Evolutionary conservation across 1,140 invertebrate genomes (phyloP), one percentile per base, ranked within the genome.

Genomic region (Drosophila sturtevanti): DNA sequence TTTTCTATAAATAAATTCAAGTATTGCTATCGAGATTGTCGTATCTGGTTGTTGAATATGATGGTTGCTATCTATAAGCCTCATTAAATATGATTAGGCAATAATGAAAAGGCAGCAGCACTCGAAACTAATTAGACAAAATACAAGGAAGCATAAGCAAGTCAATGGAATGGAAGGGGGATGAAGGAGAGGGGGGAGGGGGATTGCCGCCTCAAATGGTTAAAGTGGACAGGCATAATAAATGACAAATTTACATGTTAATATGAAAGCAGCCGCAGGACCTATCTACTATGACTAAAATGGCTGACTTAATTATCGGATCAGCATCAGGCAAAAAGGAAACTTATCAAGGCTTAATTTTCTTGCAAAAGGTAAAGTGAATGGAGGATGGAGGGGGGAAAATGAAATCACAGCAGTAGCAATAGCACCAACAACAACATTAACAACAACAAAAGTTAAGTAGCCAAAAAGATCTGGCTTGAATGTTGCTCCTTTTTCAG

Each of bases 201-300:
- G 27, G 2, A 31, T 6, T 31, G 27, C 27, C 27, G 27, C 27
- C 1, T 31, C 27, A 31, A 18, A 44, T 44, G 41, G 41, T 44
- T 44, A 18, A 65, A 79, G 60, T 65, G 67, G 56, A 51, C 66
- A 63, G 71, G 59, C 84, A 82, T 87, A 86, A 87, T 81, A 77
- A 77, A 81, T 87, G 65, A 79, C 82, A 89, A 82, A 86, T 87
- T 82, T 87, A 89, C 79, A 87, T 87, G 82, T 82, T 89, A 89
- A 89, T 87, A 77, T 68, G 31, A 68, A 78, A 72, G 63, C 66
- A 54, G 52, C 61, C 62, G 63, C 72, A 76, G 63, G 79, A 54
- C 62, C 62, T 37, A 44, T 10, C 24, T 11, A 34, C 11, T 38
- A 58, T 27, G 22, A 51, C 56, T 66, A 54, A 72, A 85, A 85